phyloP scores from a whole-genome alignment of 2,888 invertebrate genomes.

The Drosophila phalerata region DNA sequence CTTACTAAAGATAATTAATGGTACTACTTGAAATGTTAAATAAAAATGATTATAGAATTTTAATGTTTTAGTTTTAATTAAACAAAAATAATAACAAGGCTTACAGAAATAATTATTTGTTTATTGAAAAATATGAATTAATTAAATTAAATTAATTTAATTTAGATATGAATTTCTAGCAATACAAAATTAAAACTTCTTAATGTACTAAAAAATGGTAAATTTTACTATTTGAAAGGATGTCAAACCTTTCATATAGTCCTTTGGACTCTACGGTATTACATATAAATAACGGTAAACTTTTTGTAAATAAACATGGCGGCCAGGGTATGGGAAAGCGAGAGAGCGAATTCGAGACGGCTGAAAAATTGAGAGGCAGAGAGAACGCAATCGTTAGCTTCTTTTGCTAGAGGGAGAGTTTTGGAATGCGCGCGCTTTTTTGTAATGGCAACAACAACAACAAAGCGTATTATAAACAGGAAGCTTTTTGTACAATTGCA shows the following conservation, averaged over 20 bases:
- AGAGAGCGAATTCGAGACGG: slow-evolving; percentile 25
- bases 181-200: too few species aligned
- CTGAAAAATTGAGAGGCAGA: slow-evolving; percentile 29
- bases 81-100: too few species aligned
- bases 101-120: too few species aligned
- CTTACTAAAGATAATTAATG: too few species aligned
- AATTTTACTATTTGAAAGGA: too few species aligned
- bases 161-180: too few species aligned
- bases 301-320: slow-evolving; percentile 80
- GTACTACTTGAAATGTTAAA: too few species aligned
- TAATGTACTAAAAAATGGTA: too few species aligned
- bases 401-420: slow-evolving; percentile 61
- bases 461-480: slow-evolving; percentile 61
- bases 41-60: too few species aligned
- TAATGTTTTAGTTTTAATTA: too few species aligned
- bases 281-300: slow-evolving; percentile 62
- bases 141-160: too few species aligned
- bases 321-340: slow-evolving; percentile 57
- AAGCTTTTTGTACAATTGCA: slow-evolving; percentile 76
- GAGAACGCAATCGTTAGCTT: slow-evolving; percentile 9
- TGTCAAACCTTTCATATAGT: background rate
- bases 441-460: slow-evolving; percentile 30
- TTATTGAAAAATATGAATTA: too few species aligned
- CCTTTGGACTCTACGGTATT: slow-evolving; percentile 19
- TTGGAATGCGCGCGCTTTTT: slow-evolving; percentile 77